phyloP scores from a whole-genome alignment of 2,797 vertebrate species.

The Neosilurus mollespiculum region DNA sequence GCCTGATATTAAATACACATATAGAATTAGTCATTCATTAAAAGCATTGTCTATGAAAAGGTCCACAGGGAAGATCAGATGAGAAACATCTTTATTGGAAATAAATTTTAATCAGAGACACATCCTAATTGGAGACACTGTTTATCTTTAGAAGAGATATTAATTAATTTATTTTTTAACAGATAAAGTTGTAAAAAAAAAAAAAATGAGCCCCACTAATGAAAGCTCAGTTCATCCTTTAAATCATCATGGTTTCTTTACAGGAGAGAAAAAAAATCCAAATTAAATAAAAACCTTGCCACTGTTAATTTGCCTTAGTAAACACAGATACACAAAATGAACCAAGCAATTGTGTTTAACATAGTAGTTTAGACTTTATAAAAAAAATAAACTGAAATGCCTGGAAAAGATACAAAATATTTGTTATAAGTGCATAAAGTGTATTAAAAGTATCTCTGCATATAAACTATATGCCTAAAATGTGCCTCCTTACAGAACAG shows the following conservation, averaged over 20 bases:
- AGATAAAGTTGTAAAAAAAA: background rate
- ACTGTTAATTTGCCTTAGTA: background rate
- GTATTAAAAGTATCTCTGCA: background rate
- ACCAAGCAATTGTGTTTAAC: too few relatives aligned
- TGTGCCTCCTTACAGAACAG: background rate
- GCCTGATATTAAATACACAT: too few relatives aligned
- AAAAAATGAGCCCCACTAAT: background rate
- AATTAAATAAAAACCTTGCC: background rate
- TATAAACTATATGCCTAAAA: background rate
- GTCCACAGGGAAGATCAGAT: background rate
- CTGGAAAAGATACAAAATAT: background rate
- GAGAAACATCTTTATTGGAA: too few relatives aligned
- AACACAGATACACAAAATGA: too few relatives aligned
- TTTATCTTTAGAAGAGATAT: background rate
- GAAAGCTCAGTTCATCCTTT: background rate
- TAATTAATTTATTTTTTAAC: background rate
- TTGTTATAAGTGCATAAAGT: too few relatives aligned
- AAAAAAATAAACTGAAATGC: background rate
- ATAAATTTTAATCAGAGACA: background rate
- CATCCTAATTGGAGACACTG: background rate
- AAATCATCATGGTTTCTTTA: background rate
- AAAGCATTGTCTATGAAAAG: background rate
- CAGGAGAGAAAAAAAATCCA: background rate
- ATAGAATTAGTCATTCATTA: background rate
- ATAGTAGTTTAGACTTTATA: too few relatives aligned